Evolutionary conservation across 2,888 invertebrate species (phyloP), one percentile per base, ranked within the genome.

Genomic region (Rosalia funebris): DNA sequence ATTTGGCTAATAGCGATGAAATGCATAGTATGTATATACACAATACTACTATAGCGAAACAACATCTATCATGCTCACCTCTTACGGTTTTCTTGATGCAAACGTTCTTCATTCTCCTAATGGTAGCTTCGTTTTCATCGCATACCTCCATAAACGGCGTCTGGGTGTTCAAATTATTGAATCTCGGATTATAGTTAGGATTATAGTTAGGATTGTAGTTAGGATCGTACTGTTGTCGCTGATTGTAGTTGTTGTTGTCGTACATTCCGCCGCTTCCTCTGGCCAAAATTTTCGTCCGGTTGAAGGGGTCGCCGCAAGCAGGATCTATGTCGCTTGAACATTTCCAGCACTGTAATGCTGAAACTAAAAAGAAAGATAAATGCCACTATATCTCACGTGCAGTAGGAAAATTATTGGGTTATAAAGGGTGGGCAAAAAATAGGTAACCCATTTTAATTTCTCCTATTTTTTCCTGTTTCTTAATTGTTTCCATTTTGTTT

Each of bases 61-160:
- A n/a, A n/a, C n/a, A n/a, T n/a, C n/a, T n/a, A n/a, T n/a, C n/a
- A n/a, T n/a, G n/a, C n/a, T n/a, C n/a, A 92, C 92, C 86, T 82
- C 87, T 88, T 82, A 89, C 89, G 71, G 88, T 89, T 66, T 87
- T 86, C 79, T 92, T 92, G 77, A 90, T 88, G 83, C 92, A 92
- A 60, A 89, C 88, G 15, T 89, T 86, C 68, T 71, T 81, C 71
- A 70, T 72, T 34, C 74, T 65, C 14, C 68, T 69, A 16, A 69
- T 58, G 9, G 69, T 56, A 10, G 70, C 72, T 15, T 72, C 72
- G 17, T 71, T 68, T 10, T 73, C 71, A 53, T 73, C 68, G 41
- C 75, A 75, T 0, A 48, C 47, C 16, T 70, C 68, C 41, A 73
- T 48, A 9, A 55, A 48, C 1, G 73, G 72, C n/a, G 63, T 59